These are phyloP conservation scores for Florisuga fusca DNA, from an alignment of 2,797 vertebrate genomes.

Conservation along the genomic window DNA sequence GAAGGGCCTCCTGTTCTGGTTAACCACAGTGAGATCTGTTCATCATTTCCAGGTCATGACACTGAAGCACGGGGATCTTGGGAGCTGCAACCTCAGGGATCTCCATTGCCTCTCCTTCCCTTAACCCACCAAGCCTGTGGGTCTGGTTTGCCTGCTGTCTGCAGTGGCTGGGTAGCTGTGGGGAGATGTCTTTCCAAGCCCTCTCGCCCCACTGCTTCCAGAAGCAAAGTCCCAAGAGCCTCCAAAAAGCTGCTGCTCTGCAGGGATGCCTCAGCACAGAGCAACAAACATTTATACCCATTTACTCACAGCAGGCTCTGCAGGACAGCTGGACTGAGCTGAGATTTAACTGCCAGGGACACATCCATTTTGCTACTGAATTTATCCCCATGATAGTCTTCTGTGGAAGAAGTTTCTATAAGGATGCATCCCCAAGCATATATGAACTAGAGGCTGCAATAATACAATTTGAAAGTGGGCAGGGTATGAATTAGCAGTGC, in stretches of 20 bases:
- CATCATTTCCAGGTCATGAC: background rate
- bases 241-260: background rate
- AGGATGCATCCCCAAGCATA: slow-evolving; percentile 30
- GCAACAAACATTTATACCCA: background rate
- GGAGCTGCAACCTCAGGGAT: background rate
- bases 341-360: background rate
- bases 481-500: slow-evolving; percentile 43
- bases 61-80: background rate
- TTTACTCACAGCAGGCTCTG: background rate
- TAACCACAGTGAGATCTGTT: background rate
- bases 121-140: background rate
- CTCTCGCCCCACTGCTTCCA: background rate
- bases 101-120: background rate
- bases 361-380: background rate
- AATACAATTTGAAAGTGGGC: slow-evolving; percentile 12
- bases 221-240: background rate
- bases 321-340: background rate
- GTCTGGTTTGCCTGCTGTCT: background rate
- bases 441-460: slow-evolving; percentile 20
- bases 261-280: background rate
- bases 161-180: background rate
- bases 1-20: background rate
- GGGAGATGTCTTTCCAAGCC: background rate
- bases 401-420: slow-evolving; percentile 20
- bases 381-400: slow-evolving; percentile 14